Evolutionary conservation across 2,888 invertebrate species (phyloP).

Genomic region (Agrotis clavis): DNA sequence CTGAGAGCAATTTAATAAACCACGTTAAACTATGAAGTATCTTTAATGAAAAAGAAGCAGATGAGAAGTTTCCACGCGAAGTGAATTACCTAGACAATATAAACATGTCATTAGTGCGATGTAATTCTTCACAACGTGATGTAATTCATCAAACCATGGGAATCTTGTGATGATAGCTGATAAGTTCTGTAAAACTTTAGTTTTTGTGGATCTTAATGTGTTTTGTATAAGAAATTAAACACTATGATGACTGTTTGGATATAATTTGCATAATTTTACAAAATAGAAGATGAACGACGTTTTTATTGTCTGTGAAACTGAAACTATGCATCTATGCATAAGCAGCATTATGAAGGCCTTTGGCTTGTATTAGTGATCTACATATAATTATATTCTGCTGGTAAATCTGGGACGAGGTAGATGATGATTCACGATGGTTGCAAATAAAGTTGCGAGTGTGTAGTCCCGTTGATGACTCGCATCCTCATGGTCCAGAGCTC

Average conservation of each 20-base stretch:
- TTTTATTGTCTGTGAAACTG: not conserved
- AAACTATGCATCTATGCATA: not conserved
- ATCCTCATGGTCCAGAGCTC: conserved; percentile 2
- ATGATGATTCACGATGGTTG: conserved; percentile 38
- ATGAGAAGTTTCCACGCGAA: conserved; percentile 46
- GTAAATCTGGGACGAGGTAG: not conserved
- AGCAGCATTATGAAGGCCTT: conserved; percentile 6
- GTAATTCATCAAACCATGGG: conserved; percentile 57
- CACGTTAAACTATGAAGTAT: not conserved
- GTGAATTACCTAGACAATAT: conserved; percentile 46
- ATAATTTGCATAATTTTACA: not conserved
- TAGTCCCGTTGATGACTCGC: conserved; percentile 8
- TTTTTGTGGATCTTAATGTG: conserved; percentile 32
- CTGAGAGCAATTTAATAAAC: conserved; percentile 7
- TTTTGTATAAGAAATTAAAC: conserved; percentile 40
- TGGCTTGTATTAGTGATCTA: not conserved
- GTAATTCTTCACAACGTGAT: conserved; percentile 45
- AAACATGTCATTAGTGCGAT: conserved; percentile 50
- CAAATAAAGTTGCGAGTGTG: conserved; percentile 2
- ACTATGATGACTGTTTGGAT: not conserved
- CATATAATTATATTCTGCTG: conserved; percentile 5
- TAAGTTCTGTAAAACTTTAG: conserved; percentile 26
- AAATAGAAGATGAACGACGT: not conserved
- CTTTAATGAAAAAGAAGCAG: conserved; percentile 33
- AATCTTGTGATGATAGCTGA: conserved; percentile 41